Percentiles rank a stretch among this genome's conserved stretches.
These are phyloP conservation scores for Cassiopea andromeda DNA, from an alignment of 30 jellyfish, hydroid and myxozoan species.

Conservation along the genomic window DNA sequence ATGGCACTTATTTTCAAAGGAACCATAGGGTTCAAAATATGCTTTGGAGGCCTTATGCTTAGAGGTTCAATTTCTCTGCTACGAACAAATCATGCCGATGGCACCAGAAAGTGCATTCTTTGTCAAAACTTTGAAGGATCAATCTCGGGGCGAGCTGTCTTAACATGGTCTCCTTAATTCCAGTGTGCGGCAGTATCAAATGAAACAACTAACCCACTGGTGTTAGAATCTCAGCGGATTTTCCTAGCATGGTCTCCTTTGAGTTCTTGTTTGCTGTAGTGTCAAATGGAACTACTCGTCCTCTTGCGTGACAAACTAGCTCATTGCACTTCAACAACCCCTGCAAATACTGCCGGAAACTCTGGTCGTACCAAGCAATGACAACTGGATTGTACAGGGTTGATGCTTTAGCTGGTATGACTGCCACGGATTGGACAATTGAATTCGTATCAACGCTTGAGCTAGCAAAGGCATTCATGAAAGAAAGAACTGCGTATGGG, in stretches of 20 bases:
- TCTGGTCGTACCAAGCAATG: constrained; percentile 29
- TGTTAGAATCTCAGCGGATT: not conserved
- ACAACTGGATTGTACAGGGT: constrained; percentile 50
- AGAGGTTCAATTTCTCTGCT: too few species aligned
- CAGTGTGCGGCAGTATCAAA: too few species aligned
- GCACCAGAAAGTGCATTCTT: too few species aligned
- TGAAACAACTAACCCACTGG: too few species aligned
- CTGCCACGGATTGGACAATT: constrained; percentile 23
- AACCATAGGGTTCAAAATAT: too few species aligned
- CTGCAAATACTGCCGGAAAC: constrained; percentile 13
- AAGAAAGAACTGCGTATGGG: constrained; percentile 58
- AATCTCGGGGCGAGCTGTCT: too few species aligned
- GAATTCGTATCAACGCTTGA: not conserved
- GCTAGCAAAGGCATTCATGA: constrained; percentile 10
- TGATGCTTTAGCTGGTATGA: constrained; percentile 61
- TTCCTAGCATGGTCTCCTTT: not conserved
- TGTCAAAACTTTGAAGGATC: too few species aligned
- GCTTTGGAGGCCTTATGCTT: too few species aligned
- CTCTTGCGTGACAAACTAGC: not conserved
- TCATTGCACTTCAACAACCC: not conserved
- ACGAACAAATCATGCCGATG: too few species aligned
- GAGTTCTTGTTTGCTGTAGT: not conserved
- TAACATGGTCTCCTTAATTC: too few species aligned
- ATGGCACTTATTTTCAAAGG: too few species aligned
- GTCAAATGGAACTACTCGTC: not conserved